Percentiles rank a stretch among this genome's conserved stretches.
These are phyloP conservation scores for Euglossa dilemma DNA, from an alignment of 1,140 invertebrate species.

Conservation along the genomic window DNA sequence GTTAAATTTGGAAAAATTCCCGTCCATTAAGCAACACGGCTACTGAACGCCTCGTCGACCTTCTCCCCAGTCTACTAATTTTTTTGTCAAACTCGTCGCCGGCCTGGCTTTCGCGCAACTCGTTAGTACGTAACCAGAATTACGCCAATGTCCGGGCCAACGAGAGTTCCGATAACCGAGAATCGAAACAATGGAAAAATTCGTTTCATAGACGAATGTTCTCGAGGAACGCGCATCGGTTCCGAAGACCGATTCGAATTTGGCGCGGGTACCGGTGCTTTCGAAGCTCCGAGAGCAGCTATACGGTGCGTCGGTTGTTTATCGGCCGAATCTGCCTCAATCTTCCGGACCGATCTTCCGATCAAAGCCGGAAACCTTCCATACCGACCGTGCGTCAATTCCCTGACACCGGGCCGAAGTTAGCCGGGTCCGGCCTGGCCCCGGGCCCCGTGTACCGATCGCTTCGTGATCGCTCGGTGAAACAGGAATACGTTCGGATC, in stretches of 20 bases:
- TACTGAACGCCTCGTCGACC: constrained; percentile 48
- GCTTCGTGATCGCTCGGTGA: neutral
- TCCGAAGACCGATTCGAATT: neutral
- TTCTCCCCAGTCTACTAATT: constrained; percentile 44
- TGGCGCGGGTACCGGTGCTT: neutral
- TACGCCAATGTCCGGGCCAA: too few species aligned
- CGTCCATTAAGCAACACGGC: constrained; percentile 55
- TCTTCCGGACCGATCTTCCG: constrained; percentile 44
- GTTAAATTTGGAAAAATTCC: constrained; percentile 74
- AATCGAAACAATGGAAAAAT: neutral
- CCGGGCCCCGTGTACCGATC: neutral
- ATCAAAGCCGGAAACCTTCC: constrained; percentile 55
- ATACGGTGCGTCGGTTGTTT: constrained; percentile 35
- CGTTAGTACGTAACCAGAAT: constrained; percentile 41
- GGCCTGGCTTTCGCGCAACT: neutral
- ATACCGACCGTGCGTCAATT: constrained; percentile 56
- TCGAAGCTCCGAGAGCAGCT: neutral
- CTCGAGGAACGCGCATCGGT: too few species aligned
- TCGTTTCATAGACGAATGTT: neutral
- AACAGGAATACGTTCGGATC: neutral
- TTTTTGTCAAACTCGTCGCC: constrained; percentile 26
- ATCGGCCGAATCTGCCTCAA: constrained; percentile 53
- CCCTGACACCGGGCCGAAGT: neutral
- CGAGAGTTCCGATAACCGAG: neutral
- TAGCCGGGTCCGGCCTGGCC: too few species aligned